Base-by-base conservation (phyloP, 2,113 vertebrate genomes). In the Pituophis catenifer region DNA sequence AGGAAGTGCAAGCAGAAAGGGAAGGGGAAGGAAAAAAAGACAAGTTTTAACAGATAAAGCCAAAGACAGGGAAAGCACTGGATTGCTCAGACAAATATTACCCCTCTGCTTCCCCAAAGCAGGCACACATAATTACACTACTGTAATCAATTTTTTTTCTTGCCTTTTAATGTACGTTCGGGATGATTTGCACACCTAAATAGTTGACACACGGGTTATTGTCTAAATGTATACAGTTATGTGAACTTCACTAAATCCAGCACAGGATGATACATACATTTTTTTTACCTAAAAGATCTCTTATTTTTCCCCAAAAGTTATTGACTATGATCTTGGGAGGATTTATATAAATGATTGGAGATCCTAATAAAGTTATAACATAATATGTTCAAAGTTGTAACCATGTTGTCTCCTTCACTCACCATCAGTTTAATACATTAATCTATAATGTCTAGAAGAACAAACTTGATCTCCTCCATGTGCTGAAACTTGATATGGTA, bases 1-100 rank as follows among this genome's bases (percentile, higher is more conserved):
- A 97, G 98, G 98, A 98, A 98, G 98, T 92, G 97, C 98, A 98
- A 99, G 99, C 98, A 98, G 98, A 98, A 97, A 96, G 88, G 96
- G 96, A 95, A 95, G 85, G 94, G 95, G 95, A 97, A 96, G 97
- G 97, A 96, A 97, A 98, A 98, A 98, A 98, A 98, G 97, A 98
- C 95, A 98, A 53, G 95, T 98, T 98, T 98, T 98, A 98, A 98
- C 97, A 98, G 97, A 98, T 95, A 98, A 97, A 97, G 97, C 96
- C 97, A 97, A 94, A 94, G 96, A 97, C 93, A 91, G 95, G 96
- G 96, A 95, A 97, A 97, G 97, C 93, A 96, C 93, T 4, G 97
- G 97, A 95, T 96, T 97, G 96, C 94, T 97, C 91, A 95, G 95
- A 97, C 90, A 96, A 95, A 97, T 65, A 96, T 12, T 26, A 50